Percentiles rank a stretch among this genome's conserved stretches.
Evolutionary conservation across 2,797 vertebrate species (phyloP).

Genomic region (Streptopelia turtur): DNA sequence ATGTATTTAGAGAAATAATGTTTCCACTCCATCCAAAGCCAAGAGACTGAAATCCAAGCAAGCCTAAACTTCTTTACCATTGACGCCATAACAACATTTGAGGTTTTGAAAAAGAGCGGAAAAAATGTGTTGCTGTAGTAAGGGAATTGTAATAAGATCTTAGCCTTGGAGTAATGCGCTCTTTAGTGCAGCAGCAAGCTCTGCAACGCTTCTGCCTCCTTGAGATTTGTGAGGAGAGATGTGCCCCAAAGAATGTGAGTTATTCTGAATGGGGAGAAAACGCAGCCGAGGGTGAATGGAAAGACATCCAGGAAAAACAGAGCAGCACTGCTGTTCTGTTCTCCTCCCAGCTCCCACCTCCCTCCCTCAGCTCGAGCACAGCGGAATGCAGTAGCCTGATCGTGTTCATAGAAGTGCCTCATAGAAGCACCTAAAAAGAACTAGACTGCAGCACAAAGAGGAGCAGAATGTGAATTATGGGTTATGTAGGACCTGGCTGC

Average conservation of each 20-base stretch:
- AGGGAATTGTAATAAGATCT: constrained; percentile 65
- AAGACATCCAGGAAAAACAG: constrained; percentile 61
- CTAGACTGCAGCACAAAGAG: not conserved
- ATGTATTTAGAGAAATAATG: constrained; percentile 55
- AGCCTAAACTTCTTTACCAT: constrained; percentile 54
- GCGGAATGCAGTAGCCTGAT: not conserved
- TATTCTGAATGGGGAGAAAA: constrained; percentile 17
- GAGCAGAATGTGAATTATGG: not conserved
- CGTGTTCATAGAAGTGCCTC: not conserved
- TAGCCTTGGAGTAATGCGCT: not conserved
- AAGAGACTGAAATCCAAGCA: constrained; percentile 66
- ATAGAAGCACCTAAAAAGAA: not conserved
- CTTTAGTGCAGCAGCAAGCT: not conserved
- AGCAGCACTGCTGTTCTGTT: not conserved
- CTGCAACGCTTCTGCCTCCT: not conserved
- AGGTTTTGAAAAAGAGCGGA: constrained; percentile 60
- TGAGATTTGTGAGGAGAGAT: constrained; percentile 50
- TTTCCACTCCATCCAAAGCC: constrained; percentile 36
- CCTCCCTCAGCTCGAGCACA: not conserved
- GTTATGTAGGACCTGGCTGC: not conserved
- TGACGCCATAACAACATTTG: constrained; percentile 66
- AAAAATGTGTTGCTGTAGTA: constrained; percentile 69
- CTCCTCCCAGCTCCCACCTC: not conserved
- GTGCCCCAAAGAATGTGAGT: constrained; percentile 49
- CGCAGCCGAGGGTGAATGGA: not conserved